These are phyloP conservation scores for Euplagia quadripunctaria DNA, from an alignment of 2,888 invertebrate genomes.

Conservation along the genomic window DNA sequence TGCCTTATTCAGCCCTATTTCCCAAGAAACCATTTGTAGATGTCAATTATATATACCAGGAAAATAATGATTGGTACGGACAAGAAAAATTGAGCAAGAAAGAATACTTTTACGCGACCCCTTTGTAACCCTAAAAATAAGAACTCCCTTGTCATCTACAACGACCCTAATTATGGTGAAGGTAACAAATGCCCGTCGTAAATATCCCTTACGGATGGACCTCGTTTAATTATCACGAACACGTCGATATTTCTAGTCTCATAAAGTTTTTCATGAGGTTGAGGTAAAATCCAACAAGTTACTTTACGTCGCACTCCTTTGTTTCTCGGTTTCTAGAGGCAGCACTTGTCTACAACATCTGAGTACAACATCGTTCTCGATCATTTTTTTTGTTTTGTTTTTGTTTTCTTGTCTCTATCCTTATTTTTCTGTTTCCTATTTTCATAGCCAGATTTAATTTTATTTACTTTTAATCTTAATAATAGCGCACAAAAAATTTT, in stretches of 20 bases:
- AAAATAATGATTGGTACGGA: neutral
- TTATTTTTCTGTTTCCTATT: too few relatives aligned
- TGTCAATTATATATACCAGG: constrained; percentile 7
- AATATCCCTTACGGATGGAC: constrained; percentile 11
- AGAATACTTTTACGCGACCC: neutral
- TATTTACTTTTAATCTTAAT: too few relatives aligned
- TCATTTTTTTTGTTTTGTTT: too few relatives aligned
- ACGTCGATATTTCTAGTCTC: neutral
- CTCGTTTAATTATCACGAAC: constrained; percentile 18
- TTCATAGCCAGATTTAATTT: too few relatives aligned
- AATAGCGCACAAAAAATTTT: too few relatives aligned
- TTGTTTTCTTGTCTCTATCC: too few relatives aligned
- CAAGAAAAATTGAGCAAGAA: constrained; percentile 6
- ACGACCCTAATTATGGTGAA: constrained; percentile 19
- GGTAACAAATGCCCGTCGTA: constrained; percentile 21
- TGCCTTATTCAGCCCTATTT: neutral
- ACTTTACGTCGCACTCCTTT: neutral
- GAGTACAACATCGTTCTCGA: too few relatives aligned
- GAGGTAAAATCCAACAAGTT: neutral
- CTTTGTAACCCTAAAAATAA: constrained; percentile 17
- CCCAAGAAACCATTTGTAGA: neutral
- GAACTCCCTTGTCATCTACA: constrained; percentile 19
- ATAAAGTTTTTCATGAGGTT: neutral
- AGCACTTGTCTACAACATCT: too few relatives aligned
- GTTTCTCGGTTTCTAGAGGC: neutral